Conservation (phyloP, 1,140 invertebrate species). For the Papilio polyxenes region DNA sequence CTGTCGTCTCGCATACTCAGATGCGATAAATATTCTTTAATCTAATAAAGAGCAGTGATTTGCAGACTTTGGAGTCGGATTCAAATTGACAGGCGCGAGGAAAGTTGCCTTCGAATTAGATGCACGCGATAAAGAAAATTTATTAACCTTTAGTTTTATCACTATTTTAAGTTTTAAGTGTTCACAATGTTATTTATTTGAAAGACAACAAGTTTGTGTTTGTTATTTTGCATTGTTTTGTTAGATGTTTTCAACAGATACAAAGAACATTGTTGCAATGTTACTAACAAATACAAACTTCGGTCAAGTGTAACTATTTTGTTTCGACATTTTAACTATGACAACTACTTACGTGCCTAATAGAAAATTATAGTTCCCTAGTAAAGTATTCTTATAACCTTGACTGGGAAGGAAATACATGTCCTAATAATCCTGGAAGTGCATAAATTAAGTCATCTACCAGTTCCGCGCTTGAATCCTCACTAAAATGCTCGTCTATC, state of each 20-base stretch:
- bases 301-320: background rate
- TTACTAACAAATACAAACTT: background rate
- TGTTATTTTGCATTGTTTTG: slow-evolving; percentile 3
- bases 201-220: background rate
- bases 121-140: slow-evolving; percentile 37
- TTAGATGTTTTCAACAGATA: background rate
- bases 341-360: no score
- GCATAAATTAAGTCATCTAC: no score
- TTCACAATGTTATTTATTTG: slow-evolving; percentile 18
- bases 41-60: slow-evolving; percentile 55
- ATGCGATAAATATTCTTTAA: slow-evolving; percentile 52
- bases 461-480: no score
- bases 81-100: slow-evolving; percentile 44
- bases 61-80: slow-evolving; percentile 48
- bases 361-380: no score
- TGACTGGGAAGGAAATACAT: no score
- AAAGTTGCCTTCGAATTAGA: slow-evolving; percentile 39
- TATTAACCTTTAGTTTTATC: slow-evolving; percentile 32
- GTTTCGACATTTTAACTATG: no score
- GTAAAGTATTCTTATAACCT: no score
- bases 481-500: background rate
- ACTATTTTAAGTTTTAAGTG: slow-evolving; percentile 39
- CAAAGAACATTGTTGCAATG: background rate
- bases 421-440: no score
- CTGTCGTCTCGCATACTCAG: slow-evolving; percentile 47